Evolutionary conservation across 2,888 invertebrate species (phyloP), one percentile per base, ranked within the genome.

Genomic region (Leptopilina syphax): DNA sequence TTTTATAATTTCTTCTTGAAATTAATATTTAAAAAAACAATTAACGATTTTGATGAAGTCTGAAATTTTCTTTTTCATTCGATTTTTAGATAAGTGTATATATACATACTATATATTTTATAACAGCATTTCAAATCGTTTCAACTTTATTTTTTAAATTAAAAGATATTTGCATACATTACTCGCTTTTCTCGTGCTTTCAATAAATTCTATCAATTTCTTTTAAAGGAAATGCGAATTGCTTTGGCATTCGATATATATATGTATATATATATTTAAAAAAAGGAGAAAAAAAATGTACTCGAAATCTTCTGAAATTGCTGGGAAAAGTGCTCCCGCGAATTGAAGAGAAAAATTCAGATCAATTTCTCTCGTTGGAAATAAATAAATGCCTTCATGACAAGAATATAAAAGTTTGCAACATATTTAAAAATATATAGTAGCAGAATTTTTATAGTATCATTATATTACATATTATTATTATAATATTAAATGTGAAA

Each of bases 301-400:
- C 44, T 67, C 18, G 41, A 67, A 67, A 67, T 7, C 67, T 44
- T 67, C n/a, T 67, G 67, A 47, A 67, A 67, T 67, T 67, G 67
- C 44, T 24, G 9, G 44, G 44, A 67, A 44, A 67, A 67, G 44
- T 18, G 67, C 44, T 67, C 44, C 34, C 13, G 13, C n/a, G 67
- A 44, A 44, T 67, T 18, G 47, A 34, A 34, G 3, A 47, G 67
- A 67, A 18, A 67, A 47, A 67, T 67, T 67, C 18, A 60, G 60
- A 60, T 60, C 60, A 60, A n/a, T 60, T 60, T 60, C 18, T n/a
- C 60, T 60, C 60, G 10, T 50, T 50, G 9, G 50, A 50, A 50
- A 50, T 50, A 50, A 50, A 50, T 50, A 50, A 50, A 50, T 50
- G 50, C 50, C 50, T 50, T 50, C 50, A 50, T 50, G 50, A 50